Evolutionary conservation across 2,888 invertebrate species (phyloP).

Genomic region (Sinelater perroti): DNA sequence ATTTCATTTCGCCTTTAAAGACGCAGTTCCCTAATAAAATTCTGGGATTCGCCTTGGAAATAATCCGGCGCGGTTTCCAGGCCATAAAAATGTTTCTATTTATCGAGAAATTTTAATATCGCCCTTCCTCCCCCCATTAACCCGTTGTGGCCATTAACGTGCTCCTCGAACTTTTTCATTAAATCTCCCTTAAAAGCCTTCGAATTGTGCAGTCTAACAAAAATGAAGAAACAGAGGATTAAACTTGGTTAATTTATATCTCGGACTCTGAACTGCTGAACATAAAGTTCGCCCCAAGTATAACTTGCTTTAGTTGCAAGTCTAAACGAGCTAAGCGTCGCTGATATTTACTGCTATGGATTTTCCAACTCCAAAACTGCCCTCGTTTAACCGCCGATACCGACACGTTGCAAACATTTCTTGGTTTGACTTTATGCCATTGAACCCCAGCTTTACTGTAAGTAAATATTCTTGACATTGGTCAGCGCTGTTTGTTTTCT

Average conservation of each 20-base stretch:
- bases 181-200: constrained; percentile 35
- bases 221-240: constrained; percentile 39
- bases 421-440: constrained; percentile 27
- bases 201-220: constrained; percentile 34
- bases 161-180: constrained; percentile 28
- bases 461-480: constrained; percentile 21
- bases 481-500: constrained; percentile 12
- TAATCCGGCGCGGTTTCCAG: background rate
- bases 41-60: no score
- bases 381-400: constrained; percentile 31
- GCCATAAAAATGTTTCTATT: no score
- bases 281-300: constrained; percentile 36
- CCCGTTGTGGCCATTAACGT: constrained; percentile 21
- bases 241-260: constrained; percentile 37
- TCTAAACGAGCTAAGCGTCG: constrained; percentile 36
- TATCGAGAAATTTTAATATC: no score
- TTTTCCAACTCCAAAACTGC: constrained; percentile 35
- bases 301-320: constrained; percentile 39
- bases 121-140: no score
- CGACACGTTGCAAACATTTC: constrained; percentile 33
- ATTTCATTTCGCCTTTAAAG: constrained; percentile 1
- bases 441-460: constrained; percentile 23
- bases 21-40: background rate
- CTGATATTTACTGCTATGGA: constrained; percentile 37
- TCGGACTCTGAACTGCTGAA: constrained; percentile 37